Percentiles rank a stretch among this genome's conserved stretches.
Evolutionary conservation across 2,113 vertebrate species (phyloP).

Genomic region (Crotalus tigris): DNA sequence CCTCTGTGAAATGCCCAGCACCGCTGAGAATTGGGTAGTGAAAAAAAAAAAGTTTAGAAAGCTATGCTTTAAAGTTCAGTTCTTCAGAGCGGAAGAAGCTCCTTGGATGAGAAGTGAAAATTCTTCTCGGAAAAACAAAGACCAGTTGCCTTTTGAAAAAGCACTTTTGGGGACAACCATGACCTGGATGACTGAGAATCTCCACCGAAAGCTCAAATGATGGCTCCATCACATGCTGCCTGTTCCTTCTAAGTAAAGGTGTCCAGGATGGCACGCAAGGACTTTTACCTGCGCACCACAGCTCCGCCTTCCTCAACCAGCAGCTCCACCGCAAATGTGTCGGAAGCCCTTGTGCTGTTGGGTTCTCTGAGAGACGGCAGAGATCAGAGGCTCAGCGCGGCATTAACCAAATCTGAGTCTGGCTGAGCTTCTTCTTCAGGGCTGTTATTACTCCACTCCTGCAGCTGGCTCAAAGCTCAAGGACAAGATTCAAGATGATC

Average conservation of each 20-base stretch:
- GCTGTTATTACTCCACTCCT: background rate
- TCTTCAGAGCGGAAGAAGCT: background rate
- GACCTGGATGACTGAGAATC: no score
- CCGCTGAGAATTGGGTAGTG: background rate
- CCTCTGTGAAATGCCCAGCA: background rate
- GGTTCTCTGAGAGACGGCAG: background rate
- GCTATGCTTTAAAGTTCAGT: background rate
- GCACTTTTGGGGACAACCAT: no score
- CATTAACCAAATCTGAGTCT: background rate
- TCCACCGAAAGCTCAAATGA: background rate
- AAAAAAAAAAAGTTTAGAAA: background rate
- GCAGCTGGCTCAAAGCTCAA: background rate
- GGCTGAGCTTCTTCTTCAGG: background rate
- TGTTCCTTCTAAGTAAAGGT: background rate
- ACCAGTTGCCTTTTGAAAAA: no score
- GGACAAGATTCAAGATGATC: accelerated
- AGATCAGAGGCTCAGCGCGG: background rate
- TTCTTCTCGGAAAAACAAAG: no score
- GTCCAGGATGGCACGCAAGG: background rate
- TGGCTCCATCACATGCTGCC: background rate
- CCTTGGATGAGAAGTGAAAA: no score
- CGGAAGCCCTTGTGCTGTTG: background rate
- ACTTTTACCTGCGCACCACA: background rate
- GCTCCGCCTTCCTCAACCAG: background rate
- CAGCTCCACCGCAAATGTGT: background rate